phyloP scores from a whole-genome alignment of 2,888 invertebrate species.

The Amphipyra berbera region DNA sequence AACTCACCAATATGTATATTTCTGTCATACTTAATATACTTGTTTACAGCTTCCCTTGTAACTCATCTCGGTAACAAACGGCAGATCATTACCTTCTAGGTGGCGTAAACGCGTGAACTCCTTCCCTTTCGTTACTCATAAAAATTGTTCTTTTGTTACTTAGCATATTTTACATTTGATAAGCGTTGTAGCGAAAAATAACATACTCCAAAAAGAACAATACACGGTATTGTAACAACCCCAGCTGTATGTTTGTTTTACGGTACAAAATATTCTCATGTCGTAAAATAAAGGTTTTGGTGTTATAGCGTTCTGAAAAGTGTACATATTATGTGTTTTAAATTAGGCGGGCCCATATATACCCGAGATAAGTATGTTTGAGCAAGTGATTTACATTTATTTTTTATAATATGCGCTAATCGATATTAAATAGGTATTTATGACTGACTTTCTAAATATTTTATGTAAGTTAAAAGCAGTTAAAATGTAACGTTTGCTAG shows the following conservation, averaged over 20 bases:
- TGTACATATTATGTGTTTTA: no score
- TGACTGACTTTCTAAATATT: not conserved
- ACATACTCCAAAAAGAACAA: conserved; percentile 30
- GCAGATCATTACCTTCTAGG: conserved; percentile 25
- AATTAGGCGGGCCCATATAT: no score
- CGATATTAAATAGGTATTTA: no score
- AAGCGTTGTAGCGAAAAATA: conserved; percentile 43
- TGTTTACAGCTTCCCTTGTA: not conserved
- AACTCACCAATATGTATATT: not conserved
- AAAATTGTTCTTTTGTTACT: conserved; percentile 39
- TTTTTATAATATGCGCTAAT: no score
- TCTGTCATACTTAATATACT: conserved; percentile 9
- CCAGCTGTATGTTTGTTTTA: conserved; percentile 40
- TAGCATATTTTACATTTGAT: conserved; percentile 50
- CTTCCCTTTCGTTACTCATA: conserved; percentile 16
- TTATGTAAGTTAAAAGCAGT: conserved; percentile 12
- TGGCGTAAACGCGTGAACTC: conserved; percentile 21
- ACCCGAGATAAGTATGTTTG: no score
- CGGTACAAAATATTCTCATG: conserved; percentile 38
- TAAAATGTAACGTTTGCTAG: conserved; percentile 8
- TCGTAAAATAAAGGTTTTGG: conserved; percentile 39
- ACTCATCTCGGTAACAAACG: conserved; percentile 10
- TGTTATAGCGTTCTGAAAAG: no score
- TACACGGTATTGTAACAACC: conserved; percentile 33
- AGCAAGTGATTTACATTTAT: no score